A percentile compares a stretch with the other conserved stretches of the same genome.
Evolutionary conservation across 2,797 vertebrate species (phyloP).

Genomic region (Enteromius paludinosus): DNA sequence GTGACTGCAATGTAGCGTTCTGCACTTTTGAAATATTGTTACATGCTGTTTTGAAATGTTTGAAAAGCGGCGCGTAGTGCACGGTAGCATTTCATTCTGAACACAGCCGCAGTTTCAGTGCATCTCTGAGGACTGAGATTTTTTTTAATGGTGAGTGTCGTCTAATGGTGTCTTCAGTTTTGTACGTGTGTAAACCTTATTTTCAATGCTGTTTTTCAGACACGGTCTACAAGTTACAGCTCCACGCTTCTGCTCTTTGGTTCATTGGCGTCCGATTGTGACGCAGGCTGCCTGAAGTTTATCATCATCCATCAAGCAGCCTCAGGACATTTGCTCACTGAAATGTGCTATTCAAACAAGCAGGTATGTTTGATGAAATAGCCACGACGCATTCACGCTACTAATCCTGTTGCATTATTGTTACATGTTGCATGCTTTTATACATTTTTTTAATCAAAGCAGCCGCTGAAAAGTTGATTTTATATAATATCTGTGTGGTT

Average conservation of each 20-base stretch:
- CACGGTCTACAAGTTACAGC: neutral
- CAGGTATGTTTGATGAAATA: neutral
- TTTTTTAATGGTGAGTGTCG: neutral
- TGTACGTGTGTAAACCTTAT: constrained; percentile 8
- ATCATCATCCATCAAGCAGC: neutral
- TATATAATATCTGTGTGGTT: neutral
- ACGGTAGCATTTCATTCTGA: neutral
- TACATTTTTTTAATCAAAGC: neutral
- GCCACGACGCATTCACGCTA: neutral
- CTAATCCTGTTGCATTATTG: neutral
- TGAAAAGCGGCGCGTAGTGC: too few species aligned
- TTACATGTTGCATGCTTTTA: neutral
- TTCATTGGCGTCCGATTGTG: constrained; percentile 34
- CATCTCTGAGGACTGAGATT: neutral
- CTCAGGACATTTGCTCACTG: neutral
- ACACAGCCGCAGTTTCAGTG: neutral
- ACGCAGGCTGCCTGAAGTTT: neutral
- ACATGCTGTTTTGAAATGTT: too few species aligned
- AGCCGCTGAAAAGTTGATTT: neutral
- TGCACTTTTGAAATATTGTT: neutral
- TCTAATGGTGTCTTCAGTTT: neutral
- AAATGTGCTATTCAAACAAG: neutral
- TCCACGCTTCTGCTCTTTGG: constrained; percentile 24
- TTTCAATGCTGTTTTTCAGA: neutral
- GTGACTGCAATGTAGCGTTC: neutral